A percentile compares a stretch with the other conserved stretches of the same genome.
Conservation (phyloP, 1,140 invertebrate species). For the Semibalanus balanoides region DNA sequence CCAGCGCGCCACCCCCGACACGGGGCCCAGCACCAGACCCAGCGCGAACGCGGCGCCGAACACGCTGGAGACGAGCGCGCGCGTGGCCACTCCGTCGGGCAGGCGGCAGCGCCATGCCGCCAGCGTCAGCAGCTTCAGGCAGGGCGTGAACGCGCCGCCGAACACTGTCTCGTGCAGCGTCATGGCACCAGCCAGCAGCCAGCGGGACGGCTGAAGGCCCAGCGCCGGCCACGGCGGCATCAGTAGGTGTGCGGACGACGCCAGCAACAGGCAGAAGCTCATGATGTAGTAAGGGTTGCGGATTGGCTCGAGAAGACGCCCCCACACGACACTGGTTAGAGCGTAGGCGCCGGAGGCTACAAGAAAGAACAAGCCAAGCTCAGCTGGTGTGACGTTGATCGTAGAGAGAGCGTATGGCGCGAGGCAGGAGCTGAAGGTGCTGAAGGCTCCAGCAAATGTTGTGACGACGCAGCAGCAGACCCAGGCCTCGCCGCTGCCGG, state of each 20-base stretch:
- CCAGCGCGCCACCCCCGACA: background rate
- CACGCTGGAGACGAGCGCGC: background rate
- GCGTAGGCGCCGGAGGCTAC: background rate
- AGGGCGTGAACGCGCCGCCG: background rate
- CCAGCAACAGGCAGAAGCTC: background rate
- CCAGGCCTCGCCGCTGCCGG: constrained; percentile 43
- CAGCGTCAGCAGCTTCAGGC: background rate
- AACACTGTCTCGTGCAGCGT: background rate
- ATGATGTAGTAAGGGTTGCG: background rate
- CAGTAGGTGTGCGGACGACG: background rate
- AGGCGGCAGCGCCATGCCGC: background rate
- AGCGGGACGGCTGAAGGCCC: background rate
- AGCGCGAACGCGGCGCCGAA: background rate
- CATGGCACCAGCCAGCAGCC: background rate
- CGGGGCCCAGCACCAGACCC: background rate
- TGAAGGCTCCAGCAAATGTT: background rate
- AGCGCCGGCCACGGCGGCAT: background rate
- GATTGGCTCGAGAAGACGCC: background rate
- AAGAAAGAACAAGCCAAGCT: background rate
- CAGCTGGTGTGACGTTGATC: background rate
- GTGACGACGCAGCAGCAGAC: constrained; percentile 14
- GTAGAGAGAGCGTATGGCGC: background rate
- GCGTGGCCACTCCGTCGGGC: background rate
- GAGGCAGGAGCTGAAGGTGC: background rate
- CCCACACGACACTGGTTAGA: background rate